These are phyloP conservation scores for Philhelius pedissequus DNA, from an alignment of 2,888 invertebrate species.

Conservation along the genomic window DNA sequence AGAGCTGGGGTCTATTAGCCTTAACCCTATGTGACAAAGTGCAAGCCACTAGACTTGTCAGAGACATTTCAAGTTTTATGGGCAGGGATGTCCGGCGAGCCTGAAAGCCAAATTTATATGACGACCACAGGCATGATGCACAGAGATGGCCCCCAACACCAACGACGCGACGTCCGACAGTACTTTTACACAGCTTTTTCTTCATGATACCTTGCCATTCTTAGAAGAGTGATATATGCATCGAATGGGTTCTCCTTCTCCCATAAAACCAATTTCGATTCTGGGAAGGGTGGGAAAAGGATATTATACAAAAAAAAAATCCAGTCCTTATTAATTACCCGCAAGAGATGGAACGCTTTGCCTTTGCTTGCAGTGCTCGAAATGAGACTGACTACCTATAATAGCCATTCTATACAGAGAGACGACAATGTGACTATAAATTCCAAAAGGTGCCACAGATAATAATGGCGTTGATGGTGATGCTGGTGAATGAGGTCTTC, in stretches of 20 bases:
- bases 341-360: constrained; percentile 45
- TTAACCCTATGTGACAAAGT: constrained; percentile 33
- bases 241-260: constrained; percentile 1
- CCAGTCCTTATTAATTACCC: constrained; percentile 45
- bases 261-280: neutral
- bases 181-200: neutral
- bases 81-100: neutral
- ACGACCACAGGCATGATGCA: neutral
- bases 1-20: constrained; percentile 18
- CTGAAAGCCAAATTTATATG: neutral
- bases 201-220: neutral
- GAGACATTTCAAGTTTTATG: neutral
- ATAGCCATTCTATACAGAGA: neutral
- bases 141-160: neutral
- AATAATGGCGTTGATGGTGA: constrained; percentile 22
- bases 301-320: constrained; percentile 9
- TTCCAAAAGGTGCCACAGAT: constrained; percentile 27
- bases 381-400: neutral
- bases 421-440: constrained; percentile 1
- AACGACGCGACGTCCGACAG: too few relatives aligned
- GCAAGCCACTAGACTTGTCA: neutral
- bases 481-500: constrained; percentile 33
- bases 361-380: constrained; percentile 9
- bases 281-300: neutral
- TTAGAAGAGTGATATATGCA: constrained; percentile 30